A percentile compares a stretch with the other conserved stretches of the same genome.
These are phyloP conservation scores for Ceyx melanurus DNA, from an alignment of 2,113 vertebrate species.

Conservation along the genomic window DNA sequence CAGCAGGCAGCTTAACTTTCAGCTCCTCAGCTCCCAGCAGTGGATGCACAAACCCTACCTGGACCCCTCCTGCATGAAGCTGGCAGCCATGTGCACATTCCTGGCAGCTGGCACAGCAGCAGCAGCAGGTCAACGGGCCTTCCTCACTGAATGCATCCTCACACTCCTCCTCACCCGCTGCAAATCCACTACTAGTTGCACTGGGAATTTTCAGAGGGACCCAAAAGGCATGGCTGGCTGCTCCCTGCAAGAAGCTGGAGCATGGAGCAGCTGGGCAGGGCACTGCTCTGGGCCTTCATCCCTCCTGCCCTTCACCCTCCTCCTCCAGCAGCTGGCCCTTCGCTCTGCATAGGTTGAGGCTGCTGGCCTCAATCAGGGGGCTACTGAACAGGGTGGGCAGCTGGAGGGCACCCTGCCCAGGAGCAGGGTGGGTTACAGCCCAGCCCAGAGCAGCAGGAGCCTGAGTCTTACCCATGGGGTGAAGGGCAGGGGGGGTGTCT, in stretches of 20 bases:
- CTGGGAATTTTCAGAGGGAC: background rate
- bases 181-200: background rate
- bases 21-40: constrained; percentile 76
- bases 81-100: constrained; percentile 69
- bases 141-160: background rate
- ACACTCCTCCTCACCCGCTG: background rate
- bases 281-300: background rate
- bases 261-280: background rate
- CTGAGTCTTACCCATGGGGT: background rate
- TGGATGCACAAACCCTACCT: constrained; percentile 72
- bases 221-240: fast-evolving
- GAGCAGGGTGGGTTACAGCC: background rate
- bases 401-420: fast-evolving
- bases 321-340: background rate
- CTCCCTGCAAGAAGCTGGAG: background rate
- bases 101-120: constrained; percentile 27
- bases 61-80: constrained; percentile 74
- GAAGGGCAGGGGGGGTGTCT: too few species aligned
- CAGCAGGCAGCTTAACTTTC: constrained; percentile 86
- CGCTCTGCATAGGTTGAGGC: fast-evolving
- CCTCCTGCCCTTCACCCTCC: background rate
- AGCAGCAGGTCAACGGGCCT: constrained; percentile 45
- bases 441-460: background rate
- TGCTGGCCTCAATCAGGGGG: background rate
- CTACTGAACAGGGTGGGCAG: background rate